Base-by-base conservation (phyloP, 2,888 invertebrate genomes). In the Auanema freiburgensis region DNA sequence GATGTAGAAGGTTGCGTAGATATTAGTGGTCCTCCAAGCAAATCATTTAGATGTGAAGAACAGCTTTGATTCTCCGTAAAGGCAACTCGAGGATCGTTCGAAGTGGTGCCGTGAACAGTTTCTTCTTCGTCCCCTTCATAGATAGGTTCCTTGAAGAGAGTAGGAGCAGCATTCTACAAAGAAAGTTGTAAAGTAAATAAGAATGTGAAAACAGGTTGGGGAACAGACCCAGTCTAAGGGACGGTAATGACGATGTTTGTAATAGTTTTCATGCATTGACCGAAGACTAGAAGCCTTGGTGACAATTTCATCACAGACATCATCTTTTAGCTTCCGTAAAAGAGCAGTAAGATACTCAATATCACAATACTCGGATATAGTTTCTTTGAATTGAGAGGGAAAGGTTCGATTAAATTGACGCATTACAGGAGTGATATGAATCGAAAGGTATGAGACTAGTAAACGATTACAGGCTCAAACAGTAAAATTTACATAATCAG, bases 101-200 rank as follows among this genome's bases (percentile, higher is more conserved):
- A 52, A 5, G 63, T 49, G 42, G 67, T 53, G 2, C 66, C 63
- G 3, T 60, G 33, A 10, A 64, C 62, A 2, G 67, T 52, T 14
- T 58, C 63, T 54, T 79, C 79, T 25, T 78, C 79, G n/a, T 80
- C 80, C 46, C 77, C 77, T 56, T 80, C 80, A 62, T 77, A 74
- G 56, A 80, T 80, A 10, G 80, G 80, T 57, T 80, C 76, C 42
- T 75, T 77, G 67, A 71, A 69, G 16, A 79, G 64, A 8, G 64
- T 46, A 2, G 57, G 66, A 14, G 66, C 71, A 23, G 57, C 58
- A 4, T 49, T 43, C 73, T 72, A n/a, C n/a, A n/a, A 66, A 65
- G 73, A 71, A 4, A 52, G 14, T 52, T 40, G 23, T 14, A 18
- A 41, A n/a, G 23, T n/a, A 59, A 18, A 10, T 40, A 40, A 21